Percentiles rank a stretch among this genome's conserved stretches.
Evolutionary conservation across 2,113 vertebrate genomes (phyloP).

Genomic region (Centropus unirufus): DNA sequence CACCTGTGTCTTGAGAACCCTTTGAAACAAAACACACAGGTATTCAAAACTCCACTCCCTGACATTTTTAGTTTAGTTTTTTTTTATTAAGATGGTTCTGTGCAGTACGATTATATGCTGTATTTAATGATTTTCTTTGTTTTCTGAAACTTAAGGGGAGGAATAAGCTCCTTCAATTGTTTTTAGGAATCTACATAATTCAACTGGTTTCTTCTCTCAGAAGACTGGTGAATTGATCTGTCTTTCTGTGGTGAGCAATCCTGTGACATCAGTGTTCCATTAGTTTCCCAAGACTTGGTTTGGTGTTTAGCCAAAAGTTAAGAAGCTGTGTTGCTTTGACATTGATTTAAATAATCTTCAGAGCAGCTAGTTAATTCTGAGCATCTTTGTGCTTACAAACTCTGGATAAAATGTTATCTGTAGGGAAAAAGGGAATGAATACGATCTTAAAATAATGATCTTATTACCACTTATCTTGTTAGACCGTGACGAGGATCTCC

Average conservation of each 20-base stretch:
- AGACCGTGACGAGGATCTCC: constrained; percentile 50
- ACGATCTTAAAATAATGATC: constrained; percentile 59
- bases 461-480: constrained; percentile 66
- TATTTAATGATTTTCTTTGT: not conserved
- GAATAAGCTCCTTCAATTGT: not conserved
- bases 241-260: not conserved
- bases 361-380: constrained; percentile 50
- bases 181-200: not conserved
- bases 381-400: constrained; percentile 34
- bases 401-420: constrained; percentile 57
- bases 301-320: not conserved
- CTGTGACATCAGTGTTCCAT: not conserved
- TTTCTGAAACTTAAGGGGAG: not conserved
- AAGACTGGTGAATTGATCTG: not conserved
- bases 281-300: not conserved
- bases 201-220: not conserved
- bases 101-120: not conserved
- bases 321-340: not conserved
- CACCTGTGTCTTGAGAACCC: not conserved
- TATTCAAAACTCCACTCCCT: not conserved
- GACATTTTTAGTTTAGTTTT: not conserved
- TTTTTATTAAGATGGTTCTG: not conserved
- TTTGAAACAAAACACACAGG: not conserved
- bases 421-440: constrained; percentile 39
- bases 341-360: not conserved